These are phyloP conservation scores for Yponomeuta evonymella DNA, from an alignment of 2,888 invertebrate genomes.

Conservation along the genomic window DNA sequence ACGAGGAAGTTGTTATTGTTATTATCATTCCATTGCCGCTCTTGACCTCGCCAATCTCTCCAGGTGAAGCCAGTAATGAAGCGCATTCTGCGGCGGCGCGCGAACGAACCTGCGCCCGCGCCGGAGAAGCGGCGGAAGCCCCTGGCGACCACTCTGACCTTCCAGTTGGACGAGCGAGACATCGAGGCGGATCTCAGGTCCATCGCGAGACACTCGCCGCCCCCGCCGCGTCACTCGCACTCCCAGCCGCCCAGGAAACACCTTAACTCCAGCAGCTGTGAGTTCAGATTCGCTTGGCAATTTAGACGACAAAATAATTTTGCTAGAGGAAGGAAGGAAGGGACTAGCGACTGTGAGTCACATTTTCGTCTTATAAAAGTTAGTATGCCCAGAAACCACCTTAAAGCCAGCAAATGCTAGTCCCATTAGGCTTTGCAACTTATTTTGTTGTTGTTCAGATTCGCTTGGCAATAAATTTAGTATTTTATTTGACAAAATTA, in stretches of 20 bases:
- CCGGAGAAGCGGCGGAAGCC: conserved; percentile 92
- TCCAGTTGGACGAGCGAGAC: conserved; percentile 91
- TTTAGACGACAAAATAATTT: no score
- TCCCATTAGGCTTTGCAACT: no score
- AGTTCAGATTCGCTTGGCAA: conserved; percentile 29
- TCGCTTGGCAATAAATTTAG: no score
- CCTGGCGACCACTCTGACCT: conserved; percentile 89
- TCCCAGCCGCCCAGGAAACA: conserved; percentile 50
- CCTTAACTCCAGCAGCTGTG: conserved; percentile 51
- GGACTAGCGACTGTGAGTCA: no score
- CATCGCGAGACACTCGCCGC: conserved; percentile 76
- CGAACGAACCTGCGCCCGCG: conserved; percentile 94
- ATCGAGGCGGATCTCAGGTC: conserved; percentile 90
- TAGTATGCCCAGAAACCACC: no score
- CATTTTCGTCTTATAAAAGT: no score
- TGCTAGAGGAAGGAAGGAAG: no score
- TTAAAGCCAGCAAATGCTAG: no score
- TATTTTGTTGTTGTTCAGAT: no score
- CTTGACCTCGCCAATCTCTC: conserved; percentile 18
- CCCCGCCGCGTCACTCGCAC: conserved; percentile 45
- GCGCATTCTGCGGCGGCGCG: conserved; percentile 91
- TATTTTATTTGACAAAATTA: no score
- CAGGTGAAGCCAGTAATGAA: conserved; percentile 97
- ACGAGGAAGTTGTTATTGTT: no score
- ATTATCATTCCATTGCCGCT: background rate